Evolutionary conservation across 2,888 invertebrate species (phyloP).

Genomic region (Dryomyza anilis): DNA sequence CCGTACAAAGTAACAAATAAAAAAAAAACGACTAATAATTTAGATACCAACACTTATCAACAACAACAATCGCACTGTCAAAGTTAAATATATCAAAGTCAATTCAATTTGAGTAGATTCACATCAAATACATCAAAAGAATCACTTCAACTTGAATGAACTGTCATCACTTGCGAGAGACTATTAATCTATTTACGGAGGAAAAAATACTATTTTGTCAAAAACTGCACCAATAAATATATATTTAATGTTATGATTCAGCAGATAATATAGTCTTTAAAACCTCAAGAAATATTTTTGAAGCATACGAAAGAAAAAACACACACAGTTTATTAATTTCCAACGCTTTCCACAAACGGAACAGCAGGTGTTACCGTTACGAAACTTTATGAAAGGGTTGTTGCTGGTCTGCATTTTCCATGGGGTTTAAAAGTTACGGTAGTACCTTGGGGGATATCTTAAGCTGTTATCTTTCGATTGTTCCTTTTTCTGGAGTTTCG

Average conservation of each 20-base stretch:
- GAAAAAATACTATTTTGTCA: too few relatives aligned
- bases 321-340: constrained; percentile 3
- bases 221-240: constrained; percentile 12
- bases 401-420: background rate
- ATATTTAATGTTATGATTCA: background rate
- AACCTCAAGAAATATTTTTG: too few relatives aligned
- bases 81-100: too few relatives aligned
- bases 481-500: constrained; percentile 41
- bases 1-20: too few relatives aligned
- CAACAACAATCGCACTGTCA: too few relatives aligned
- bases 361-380: constrained; percentile 18
- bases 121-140: background rate
- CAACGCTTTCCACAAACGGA: background rate
- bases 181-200: constrained; percentile 52
- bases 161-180: constrained; percentile 45
- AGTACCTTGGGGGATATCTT: constrained; percentile 4
- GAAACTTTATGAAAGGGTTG: constrained; percentile 8
- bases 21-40: too few relatives aligned
- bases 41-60: too few relatives aligned
- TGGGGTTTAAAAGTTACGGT: background rate
- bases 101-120: background rate
- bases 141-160: constrained; percentile 28
- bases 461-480: constrained; percentile 6
- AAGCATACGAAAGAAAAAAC: background rate
- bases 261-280: too few relatives aligned